phyloP scores from a whole-genome alignment of 2,797 vertebrate genomes.

The Acrocephalus scirpaceus region DNA sequence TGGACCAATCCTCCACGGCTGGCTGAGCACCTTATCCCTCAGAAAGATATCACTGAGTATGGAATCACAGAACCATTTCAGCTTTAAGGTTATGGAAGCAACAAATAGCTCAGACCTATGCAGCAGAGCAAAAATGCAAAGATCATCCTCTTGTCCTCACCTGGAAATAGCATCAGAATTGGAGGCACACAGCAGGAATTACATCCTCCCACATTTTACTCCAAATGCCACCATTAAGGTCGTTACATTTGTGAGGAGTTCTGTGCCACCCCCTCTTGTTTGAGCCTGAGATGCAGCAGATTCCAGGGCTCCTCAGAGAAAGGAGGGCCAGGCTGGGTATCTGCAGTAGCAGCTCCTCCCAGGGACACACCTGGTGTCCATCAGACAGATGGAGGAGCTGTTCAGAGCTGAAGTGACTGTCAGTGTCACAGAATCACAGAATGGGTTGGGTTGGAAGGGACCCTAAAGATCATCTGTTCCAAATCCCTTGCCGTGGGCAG shows the following conservation, averaged over 20 bases:
- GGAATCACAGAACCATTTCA: not conserved
- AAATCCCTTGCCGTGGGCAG: not conserved
- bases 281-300: not conserved
- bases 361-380: not conserved
- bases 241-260: not conserved
- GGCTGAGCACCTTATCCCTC: not conserved
- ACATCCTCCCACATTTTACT: not conserved
- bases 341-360: not conserved
- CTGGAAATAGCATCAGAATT: not conserved
- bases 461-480: not conserved
- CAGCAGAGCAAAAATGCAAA: not conserved
- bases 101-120: not conserved
- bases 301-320: not conserved
- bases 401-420: not conserved
- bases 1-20: not conserved
- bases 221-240: not conserved
- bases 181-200: not conserved
- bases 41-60: not conserved
- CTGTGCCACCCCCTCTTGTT: not conserved
- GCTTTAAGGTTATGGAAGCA: not conserved
- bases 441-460: not conserved
- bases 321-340: not conserved
- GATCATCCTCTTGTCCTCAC: not conserved
- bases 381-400: not conserved
- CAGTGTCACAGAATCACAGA: not conserved